Evolutionary conservation across 2,888 invertebrate species (phyloP), one percentile per base, ranked within the genome.

Genomic region (Tanytarsus gracilentus): DNA sequence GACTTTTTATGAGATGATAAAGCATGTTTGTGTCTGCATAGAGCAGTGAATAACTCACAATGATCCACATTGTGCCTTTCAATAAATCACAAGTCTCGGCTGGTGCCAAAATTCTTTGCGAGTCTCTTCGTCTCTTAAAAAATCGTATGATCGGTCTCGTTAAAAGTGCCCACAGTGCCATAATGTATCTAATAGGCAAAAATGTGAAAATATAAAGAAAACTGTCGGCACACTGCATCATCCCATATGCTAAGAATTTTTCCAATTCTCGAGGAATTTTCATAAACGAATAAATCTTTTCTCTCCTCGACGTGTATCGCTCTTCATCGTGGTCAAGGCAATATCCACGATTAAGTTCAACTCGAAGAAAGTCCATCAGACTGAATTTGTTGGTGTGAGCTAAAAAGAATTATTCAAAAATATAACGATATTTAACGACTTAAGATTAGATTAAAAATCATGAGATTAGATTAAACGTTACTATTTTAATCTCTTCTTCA

Each of bases 191-290:
- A 63, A 99, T 75, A 11, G 99, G 99, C 66, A 99, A 78, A 78
- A 98, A 96, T 60, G 99, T 98, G 74, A 97, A 97, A 61, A 98
- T 87, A 78, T 94, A 98, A 59, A 98, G 79, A 74, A 99, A 93
- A 18, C 97, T 96, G 76, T 99, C 99, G 26, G 92, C 86, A 76
- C 98, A 98, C 75, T 92, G 92, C 74, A 95, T 86, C 68, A 94
- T 91, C 29, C 95, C 96, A 76, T 93, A 96, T 1, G 81, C 81
- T 85, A 96, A 89, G 69, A 95, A 95, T 68, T 90, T 88, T 69
- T 93, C 93, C 36, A 92, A 79, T 75, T 97, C 92, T 67, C 86
- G 79, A 2, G 99, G 94, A 70, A 98, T 93, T 76, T 88, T 88
- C 78, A 98, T 88, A 71, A 98, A 98, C 0, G 94, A 93, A 72